Evolutionary conservation across 2,113 vertebrate genomes (phyloP).

Genomic region (Anarrhichthys ocellatus): DNA sequence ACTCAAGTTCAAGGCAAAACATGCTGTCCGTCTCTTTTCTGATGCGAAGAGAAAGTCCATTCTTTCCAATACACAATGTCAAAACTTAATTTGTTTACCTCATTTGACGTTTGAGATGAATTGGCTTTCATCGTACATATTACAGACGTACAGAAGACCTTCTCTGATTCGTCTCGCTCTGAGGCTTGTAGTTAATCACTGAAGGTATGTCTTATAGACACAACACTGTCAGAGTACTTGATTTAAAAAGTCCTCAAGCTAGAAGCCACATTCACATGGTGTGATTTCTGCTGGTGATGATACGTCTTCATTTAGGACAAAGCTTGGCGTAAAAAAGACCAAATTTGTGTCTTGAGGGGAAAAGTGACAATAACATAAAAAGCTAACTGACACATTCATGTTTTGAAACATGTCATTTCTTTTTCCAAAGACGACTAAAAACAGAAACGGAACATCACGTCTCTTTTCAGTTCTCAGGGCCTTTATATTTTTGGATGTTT

Average conservation of each 20-base stretch:
- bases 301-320: background rate
- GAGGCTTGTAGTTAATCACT: slow-evolving; percentile 10
- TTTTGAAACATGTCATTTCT: background rate
- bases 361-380: background rate
- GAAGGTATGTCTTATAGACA: slow-evolving; percentile 45
- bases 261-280: background rate
- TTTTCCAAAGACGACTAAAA: slow-evolving; percentile 15
- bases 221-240: slow-evolving; percentile 37
- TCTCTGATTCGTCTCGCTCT: background rate
- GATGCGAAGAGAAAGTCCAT: slow-evolving; percentile 34
- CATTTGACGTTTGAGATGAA: background rate
- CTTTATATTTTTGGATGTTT: slow-evolving; percentile 39
- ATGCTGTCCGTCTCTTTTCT: slow-evolving; percentile 29
- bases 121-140: slow-evolving; percentile 23
- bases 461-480: slow-evolving; percentile 30
- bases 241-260: slow-evolving; percentile 34
- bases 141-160: background rate
- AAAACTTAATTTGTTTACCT: slow-evolving; percentile 38
- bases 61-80: slow-evolving; percentile 45
- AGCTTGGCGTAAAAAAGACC: background rate
- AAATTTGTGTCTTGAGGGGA: background rate
- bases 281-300: background rate
- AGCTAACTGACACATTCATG: background rate
- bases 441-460: slow-evolving; percentile 11
- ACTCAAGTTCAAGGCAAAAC: slow-evolving; percentile 56